Percentiles rank a stretch among this genome's conserved stretches.
phyloP scores from a whole-genome alignment of 1,140 invertebrate genomes.

The Aplysia californica region DNA sequence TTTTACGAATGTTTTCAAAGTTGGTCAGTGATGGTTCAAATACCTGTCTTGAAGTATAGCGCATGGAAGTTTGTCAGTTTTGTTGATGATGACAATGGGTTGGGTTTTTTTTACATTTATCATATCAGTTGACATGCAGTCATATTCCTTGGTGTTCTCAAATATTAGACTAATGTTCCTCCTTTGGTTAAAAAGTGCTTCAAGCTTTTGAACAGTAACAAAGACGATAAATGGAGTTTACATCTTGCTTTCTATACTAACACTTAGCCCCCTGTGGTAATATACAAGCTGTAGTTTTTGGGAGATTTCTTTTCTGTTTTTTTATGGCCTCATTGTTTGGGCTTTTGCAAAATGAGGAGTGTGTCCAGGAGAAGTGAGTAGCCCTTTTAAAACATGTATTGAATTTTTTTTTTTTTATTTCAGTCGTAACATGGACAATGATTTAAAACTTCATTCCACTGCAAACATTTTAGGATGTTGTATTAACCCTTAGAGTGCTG shows the following conservation, averaged over 20 bases:
- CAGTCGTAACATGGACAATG: not conserved
- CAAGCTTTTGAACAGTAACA: no score
- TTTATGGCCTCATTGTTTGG: no score
- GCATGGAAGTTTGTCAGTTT: not conserved
- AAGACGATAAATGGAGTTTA: no score
- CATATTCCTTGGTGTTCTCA: not conserved
- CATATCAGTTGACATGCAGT: not conserved
- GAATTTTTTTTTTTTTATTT: not conserved
- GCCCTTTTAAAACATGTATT: not conserved
- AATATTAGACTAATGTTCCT: no score
- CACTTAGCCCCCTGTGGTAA: no score
- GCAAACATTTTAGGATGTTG: no score
- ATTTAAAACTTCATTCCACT: not conserved
- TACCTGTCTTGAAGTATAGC: not conserved
- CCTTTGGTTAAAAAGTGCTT: no score
- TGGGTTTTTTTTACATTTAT: not conserved
- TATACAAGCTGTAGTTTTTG: no score
- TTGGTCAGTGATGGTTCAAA: constrained; percentile 44
- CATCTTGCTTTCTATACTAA: no score
- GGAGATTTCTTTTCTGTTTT: no score
- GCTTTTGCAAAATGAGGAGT: no score
- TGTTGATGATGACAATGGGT: not conserved
- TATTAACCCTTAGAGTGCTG: no score
- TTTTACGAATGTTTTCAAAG: constrained; percentile 61
- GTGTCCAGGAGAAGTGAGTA: not conserved